Base-by-base conservation (phyloP, 2,797 vertebrate species). In the Tapirus indicus region DNA sequence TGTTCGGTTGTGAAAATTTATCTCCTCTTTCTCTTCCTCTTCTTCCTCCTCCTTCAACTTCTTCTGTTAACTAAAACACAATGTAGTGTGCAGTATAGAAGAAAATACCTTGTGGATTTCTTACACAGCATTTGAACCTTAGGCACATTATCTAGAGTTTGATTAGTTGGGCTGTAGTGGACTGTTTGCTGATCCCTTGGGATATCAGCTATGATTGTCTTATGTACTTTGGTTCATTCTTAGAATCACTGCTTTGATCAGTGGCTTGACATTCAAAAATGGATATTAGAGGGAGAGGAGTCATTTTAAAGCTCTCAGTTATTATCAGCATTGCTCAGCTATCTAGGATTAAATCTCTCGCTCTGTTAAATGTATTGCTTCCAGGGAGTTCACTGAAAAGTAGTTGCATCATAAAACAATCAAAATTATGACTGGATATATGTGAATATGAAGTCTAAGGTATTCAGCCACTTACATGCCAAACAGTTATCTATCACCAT, bases 231-330 rank as follows among this genome's bases (percentile, higher is more conserved):
- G 21, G 17, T 47, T 91, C 25, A 77, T 90, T 92, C 27, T 82
- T 17, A 88, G 77, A 96, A 78, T 21, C 58, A 52, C 4, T 79
- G 44, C n/a, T 93, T 97, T 88, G 47, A 94, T 95, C 54, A 93
- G 35, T 94, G 78, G 32, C 20, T 68, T 0, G 0, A 62, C 23
- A 69, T 77, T 56, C 27, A 69, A 13, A 85, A 64, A 25, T 91
- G 29, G n/a, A 27, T 85, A 85, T 97, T 90, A 60, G 35, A 95
- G 14, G 18, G 29, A 78, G 9, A 83, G 7, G 18, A 91, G 23
- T 2, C 38, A 78, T 85, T 69, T 94, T 91, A 78, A 95, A 91
- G 52, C 44, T 79, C 29, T 88, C 68, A 29, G 0, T 91, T 95
- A 80, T 77, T 90, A 38, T 91, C 32, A 95, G n/a, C 3, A 35